A percentile compares a stretch with the other conserved stretches of the same genome.
These are phyloP conservation scores for Petrocephalus microphthalmus DNA, from an alignment of 2,113 vertebrate genomes.

Conservation along the genomic window DNA sequence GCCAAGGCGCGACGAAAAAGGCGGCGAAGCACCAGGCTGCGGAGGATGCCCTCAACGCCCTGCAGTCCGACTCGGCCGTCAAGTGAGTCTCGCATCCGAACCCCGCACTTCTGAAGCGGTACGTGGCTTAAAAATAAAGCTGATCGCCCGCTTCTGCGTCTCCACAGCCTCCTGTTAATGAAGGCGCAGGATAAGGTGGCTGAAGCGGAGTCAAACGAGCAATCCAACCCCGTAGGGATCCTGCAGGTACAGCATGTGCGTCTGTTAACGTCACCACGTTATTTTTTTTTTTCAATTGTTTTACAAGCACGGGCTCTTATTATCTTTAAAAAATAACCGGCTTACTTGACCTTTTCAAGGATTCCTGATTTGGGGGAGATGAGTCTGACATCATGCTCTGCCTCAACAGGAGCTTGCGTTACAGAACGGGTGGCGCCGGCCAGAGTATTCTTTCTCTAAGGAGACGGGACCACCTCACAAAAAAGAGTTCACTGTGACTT, in stretches of 20 bases:
- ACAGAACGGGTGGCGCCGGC: conserved; percentile 76
- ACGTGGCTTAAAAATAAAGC: background rate
- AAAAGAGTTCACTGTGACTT: conserved; percentile 78
- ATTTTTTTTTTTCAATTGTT: background rate
- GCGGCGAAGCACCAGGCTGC: conserved; percentile 82
- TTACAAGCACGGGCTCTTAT: background rate
- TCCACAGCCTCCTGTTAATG: conserved; percentile 33
- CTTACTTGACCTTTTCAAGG: background rate
- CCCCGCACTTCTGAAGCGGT: background rate
- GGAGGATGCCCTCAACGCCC: conserved; percentile 65
- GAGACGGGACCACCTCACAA: conserved; percentile 74
- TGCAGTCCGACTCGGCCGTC: conserved; percentile 60
- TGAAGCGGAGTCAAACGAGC: conserved; percentile 38
- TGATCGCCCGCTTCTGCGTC: background rate
- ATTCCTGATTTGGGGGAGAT: background rate
- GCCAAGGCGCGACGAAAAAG: conserved; percentile 82
- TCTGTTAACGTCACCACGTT: background rate
- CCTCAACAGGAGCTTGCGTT: conserved; percentile 70
- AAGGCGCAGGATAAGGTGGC: conserved; percentile 46
- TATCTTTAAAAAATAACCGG: background rate
- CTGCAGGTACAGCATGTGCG: conserved; percentile 51
- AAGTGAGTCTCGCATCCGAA: conserved; percentile 58
- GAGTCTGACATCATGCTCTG: background rate
- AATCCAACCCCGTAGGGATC: conserved; percentile 56
- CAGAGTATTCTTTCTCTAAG: conserved; percentile 70